These are phyloP conservation scores for Colletes latitarsis DNA, from an alignment of 1,140 invertebrate genomes.

Conservation along the genomic window DNA sequence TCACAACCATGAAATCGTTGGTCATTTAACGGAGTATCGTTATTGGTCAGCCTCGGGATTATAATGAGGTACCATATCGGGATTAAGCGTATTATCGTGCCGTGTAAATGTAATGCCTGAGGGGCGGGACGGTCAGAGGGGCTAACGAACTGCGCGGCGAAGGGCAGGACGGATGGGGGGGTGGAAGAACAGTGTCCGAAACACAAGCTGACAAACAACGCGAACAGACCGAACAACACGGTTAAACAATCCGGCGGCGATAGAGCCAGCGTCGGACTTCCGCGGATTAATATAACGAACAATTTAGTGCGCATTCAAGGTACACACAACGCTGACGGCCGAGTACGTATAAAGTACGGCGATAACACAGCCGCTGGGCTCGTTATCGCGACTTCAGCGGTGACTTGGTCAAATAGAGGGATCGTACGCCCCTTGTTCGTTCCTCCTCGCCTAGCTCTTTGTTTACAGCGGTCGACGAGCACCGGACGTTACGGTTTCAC, in stretches of 20 bases:
- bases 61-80: constrained; percentile 55
- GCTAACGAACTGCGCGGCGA: too few species aligned
- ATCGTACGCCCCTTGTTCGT: neutral
- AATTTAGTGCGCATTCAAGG: constrained; percentile 36
- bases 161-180: neutral
- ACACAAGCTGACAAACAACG: constrained; percentile 45
- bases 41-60: constrained; percentile 56
- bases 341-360: neutral
- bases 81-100: constrained; percentile 48
- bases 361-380: constrained; percentile 30
- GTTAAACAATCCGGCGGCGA: constrained; percentile 55
- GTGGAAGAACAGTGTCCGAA: constrained; percentile 22
- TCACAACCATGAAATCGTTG: constrained; percentile 33
- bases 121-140: neutral
- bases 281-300: constrained; percentile 55
- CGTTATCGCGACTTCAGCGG: constrained; percentile 50
- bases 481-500: neutral
- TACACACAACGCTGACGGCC: constrained; percentile 14
- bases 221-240: constrained; percentile 43
- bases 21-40: constrained; percentile 56
- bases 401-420: constrained; percentile 44
- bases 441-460: neutral
- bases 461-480: neutral
- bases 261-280: constrained; percentile 34
- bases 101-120: constrained; percentile 25